Conservation (phyloP, 2,888 invertebrate genomes). For the Orthonychiurus folsomi region DNA sequence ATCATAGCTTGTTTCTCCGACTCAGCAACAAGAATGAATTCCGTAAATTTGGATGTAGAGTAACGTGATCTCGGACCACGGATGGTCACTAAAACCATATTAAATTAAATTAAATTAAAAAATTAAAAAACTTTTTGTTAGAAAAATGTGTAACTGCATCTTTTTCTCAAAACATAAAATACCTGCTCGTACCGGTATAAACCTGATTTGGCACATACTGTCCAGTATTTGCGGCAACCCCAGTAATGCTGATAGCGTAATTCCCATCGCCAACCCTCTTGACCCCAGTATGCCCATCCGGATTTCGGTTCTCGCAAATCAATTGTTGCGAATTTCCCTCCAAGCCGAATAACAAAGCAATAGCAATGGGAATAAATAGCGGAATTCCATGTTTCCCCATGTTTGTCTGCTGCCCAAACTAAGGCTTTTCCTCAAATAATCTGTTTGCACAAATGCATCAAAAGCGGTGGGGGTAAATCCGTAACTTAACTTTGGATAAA, state of each 20-base stretch:
- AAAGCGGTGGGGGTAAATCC: too few species aligned
- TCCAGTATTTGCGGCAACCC: conserved; percentile 23
- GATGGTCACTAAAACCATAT: conserved; percentile 43
- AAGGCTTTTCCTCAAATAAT: too few species aligned
- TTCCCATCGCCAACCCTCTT: conserved; percentile 37
- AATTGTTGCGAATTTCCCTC: conserved; percentile 27
- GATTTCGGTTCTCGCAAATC: conserved; percentile 33
- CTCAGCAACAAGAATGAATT: conserved; percentile 68
- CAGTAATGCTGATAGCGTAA: conserved; percentile 29
- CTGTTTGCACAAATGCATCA: too few species aligned
- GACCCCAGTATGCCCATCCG: conserved; percentile 32
- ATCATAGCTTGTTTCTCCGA: conserved; percentile 45
- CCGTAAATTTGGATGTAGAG: conserved; percentile 53
- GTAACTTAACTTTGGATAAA: too few species aligned
- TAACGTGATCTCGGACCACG: conserved; percentile 42
- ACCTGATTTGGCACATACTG: conserved; percentile 37
- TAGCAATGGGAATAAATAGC: too few species aligned
- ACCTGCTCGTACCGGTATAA: conserved; percentile 34
- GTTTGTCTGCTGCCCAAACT: too few species aligned
- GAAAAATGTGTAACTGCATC: neutral
- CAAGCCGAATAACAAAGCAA: neutral
- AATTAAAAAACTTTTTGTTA: neutral
- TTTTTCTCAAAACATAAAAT: conserved; percentile 1
- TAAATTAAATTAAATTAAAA: neutral
- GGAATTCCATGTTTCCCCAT: too few species aligned